Conservation (phyloP, 2,888 invertebrate species). For the Apotomis capreana region DNA sequence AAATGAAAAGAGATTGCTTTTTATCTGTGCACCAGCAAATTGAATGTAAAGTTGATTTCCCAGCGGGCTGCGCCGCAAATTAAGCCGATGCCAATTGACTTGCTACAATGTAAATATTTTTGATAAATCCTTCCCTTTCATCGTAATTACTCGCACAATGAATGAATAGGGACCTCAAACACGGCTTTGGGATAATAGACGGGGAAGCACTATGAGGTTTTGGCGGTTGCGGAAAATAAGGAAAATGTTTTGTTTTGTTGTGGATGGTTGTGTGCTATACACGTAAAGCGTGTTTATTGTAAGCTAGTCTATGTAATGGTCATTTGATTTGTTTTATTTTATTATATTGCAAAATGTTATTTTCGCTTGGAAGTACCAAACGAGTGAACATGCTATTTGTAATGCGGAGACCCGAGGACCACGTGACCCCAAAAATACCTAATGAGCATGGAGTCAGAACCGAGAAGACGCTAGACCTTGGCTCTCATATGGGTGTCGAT, state of each 20-base stretch:
- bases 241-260: constrained; percentile 17
- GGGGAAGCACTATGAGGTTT: constrained; percentile 20
- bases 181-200: constrained; percentile 21
- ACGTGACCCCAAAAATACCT: too few species aligned
- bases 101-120: constrained; percentile 80
- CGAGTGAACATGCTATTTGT: too few species aligned
- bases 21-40: constrained; percentile 78
- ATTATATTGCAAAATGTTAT: neutral
- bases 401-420: too few species aligned
- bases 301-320: neutral
- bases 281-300: neutral
- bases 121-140: constrained; percentile 72
- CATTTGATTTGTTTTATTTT: neutral
- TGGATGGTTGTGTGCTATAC: neutral
- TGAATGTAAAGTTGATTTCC: constrained; percentile 83
- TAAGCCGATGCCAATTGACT: constrained; percentile 78
- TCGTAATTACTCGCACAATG: constrained; percentile 42
- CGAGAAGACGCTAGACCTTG: too few species aligned
- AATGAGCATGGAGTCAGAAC: too few species aligned
- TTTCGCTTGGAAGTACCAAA: neutral
- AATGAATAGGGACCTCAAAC: constrained; percentile 35
- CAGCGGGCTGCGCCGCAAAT: constrained; percentile 76
- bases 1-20: constrained; percentile 74
- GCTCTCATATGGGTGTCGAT: too few species aligned
- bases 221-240: constrained; percentile 21